phyloP scores from a whole-genome alignment of 2,113 vertebrate species.

The Aldabrachelys gigantea region DNA sequence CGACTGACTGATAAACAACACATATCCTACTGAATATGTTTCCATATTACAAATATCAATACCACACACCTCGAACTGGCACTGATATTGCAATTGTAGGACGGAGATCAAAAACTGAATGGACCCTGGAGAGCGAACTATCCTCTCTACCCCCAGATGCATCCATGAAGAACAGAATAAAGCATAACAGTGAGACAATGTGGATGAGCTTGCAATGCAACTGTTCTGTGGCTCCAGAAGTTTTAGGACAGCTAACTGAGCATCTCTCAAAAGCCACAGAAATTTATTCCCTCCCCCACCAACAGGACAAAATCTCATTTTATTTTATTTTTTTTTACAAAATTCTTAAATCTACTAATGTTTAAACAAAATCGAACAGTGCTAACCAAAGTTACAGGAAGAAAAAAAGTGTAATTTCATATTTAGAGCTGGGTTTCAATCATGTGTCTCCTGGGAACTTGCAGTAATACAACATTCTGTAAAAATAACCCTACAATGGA shows the following conservation, averaged over 20 bases:
- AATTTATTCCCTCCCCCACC: background rate
- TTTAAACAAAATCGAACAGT: background rate
- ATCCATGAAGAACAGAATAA: background rate
- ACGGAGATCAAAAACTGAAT: background rate
- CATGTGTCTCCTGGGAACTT: background rate
- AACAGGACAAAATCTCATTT: background rate
- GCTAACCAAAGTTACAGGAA: background rate
- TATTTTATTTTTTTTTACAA: background rate
- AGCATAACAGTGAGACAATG: background rate
- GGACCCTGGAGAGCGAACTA: background rate
- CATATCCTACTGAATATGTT: slow-evolving; percentile 34
- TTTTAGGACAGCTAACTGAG: background rate
- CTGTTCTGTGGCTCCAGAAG: background rate
- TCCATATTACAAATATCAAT: background rate
- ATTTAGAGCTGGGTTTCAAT: background rate
- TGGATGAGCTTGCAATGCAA: background rate
- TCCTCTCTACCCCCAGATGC: background rate
- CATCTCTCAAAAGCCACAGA: background rate
- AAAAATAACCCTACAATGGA: background rate
- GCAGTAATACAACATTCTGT: background rate
- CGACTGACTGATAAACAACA: background rate
- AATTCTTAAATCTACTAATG: background rate
- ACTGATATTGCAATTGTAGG: background rate
- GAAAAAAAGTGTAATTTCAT: background rate
- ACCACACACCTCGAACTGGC: slow-evolving; percentile 3